phyloP scores from a whole-genome alignment of 2,797 vertebrate genomes.

The Gadopsis marmoratus region DNA sequence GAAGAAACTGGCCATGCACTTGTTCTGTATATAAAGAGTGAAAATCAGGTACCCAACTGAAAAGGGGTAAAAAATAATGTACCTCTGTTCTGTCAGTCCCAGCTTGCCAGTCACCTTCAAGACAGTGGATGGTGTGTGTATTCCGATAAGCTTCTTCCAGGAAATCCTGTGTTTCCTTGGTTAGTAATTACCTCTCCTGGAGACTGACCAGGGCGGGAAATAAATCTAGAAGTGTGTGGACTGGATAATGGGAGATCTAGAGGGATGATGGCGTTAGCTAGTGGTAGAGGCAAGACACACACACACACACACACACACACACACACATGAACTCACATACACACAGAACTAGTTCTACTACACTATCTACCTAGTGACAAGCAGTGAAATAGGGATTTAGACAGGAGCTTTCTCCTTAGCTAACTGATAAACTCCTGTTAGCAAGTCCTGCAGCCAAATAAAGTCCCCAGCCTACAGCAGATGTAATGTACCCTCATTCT shows the following conservation, averaged over 20 bases:
- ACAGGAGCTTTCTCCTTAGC: slow-evolving; percentile 40
- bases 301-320: slow-evolving; percentile 9
- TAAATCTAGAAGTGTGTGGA: slow-evolving; percentile 66
- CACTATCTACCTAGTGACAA: slow-evolving; percentile 19
- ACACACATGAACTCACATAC: slow-evolving; percentile 5
- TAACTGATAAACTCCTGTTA: slow-evolving; percentile 52
- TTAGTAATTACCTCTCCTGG: slow-evolving; percentile 77
- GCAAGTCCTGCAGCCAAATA: slow-evolving; percentile 51
- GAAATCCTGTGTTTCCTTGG: slow-evolving; percentile 66
- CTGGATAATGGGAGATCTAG: slow-evolving; percentile 66
- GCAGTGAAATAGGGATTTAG: slow-evolving; percentile 55
- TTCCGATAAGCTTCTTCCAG: slow-evolving; percentile 72
- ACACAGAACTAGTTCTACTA: slow-evolving; percentile 18
- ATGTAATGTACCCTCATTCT: slow-evolving; percentile 47
- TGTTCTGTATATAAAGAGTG: not conserved
- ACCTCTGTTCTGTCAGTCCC: slow-evolving; percentile 49
- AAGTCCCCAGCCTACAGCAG: slow-evolving; percentile 43
- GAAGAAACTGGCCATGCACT: not conserved
- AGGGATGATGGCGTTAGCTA: slow-evolving; percentile 59
- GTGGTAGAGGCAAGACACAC: slow-evolving; percentile 46
- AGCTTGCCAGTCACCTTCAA: slow-evolving; percentile 56
- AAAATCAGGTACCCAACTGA: slow-evolving; percentile 14
- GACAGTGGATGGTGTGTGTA: slow-evolving; percentile 64
- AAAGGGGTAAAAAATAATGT: slow-evolving; percentile 22
- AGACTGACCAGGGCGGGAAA: slow-evolving; percentile 67